These are phyloP conservation scores for Lepidurus couesii DNA, from an alignment of 1,140 invertebrate species.

Conservation along the genomic window DNA sequence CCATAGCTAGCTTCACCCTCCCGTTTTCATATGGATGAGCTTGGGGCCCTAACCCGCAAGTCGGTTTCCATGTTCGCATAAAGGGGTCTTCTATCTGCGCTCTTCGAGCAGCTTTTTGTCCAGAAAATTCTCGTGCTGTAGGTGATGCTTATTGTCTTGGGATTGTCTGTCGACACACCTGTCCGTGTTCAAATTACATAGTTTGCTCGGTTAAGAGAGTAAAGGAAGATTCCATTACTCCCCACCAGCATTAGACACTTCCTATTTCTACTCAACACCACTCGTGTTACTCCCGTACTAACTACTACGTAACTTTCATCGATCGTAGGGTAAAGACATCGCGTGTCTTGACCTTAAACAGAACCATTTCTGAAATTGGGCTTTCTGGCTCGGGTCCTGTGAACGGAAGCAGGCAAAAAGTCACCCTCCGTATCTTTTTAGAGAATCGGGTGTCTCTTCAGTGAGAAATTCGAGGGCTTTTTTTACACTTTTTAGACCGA, in stretches of 20 bases:
- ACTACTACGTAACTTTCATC: not conserved
- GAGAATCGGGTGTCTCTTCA: too few species aligned
- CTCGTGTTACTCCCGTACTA: not conserved
- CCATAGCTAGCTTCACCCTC: not conserved
- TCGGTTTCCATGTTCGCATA: not conserved
- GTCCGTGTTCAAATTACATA: not conserved
- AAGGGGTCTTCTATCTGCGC: not conserved
- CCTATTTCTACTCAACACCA: not conserved
- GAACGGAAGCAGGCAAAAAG: too few species aligned
- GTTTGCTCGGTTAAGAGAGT: not conserved
- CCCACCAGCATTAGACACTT: not conserved
- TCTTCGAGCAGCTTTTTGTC: not conserved
- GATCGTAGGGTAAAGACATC: not conserved
- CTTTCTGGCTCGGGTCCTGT: too few species aligned
- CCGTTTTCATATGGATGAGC: constrained; percentile 9
- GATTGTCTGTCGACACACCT: not conserved
- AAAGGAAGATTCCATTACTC: not conserved
- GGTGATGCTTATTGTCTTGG: too few species aligned
- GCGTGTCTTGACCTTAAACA: not conserved
- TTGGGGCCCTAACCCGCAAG: not conserved
- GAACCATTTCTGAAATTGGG: not conserved
- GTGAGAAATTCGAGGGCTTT: too few species aligned
- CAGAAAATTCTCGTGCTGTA: too few species aligned
- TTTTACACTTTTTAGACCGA: too few species aligned
- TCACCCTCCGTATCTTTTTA: too few species aligned